phyloP scores from a whole-genome alignment of 2,113 vertebrate genomes.

The Heterotis niloticus region DNA sequence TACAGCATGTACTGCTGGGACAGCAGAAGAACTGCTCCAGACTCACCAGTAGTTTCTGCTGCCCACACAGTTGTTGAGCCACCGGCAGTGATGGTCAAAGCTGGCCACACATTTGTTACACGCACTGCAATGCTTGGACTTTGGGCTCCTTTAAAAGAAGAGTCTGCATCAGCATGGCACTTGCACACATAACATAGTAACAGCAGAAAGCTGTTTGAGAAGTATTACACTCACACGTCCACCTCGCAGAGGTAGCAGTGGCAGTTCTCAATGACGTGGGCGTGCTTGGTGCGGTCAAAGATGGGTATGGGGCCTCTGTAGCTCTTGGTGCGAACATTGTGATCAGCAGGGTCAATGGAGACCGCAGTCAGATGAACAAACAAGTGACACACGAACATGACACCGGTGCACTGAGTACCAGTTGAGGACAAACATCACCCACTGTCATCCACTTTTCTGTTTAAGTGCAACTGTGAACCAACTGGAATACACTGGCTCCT shows the following conservation, averaged over 20 bases:
- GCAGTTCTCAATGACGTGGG: constrained; percentile 92
- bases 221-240: constrained; percentile 80
- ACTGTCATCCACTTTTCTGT: no score
- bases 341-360: constrained; percentile 87
- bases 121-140: constrained; percentile 91
- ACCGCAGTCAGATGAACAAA: constrained; percentile 83
- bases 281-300: constrained; percentile 80
- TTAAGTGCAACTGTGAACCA: constrained; percentile 25
- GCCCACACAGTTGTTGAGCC: constrained; percentile 98
- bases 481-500: background rate
- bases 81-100: constrained; percentile 97
- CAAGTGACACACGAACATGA: constrained; percentile 80
- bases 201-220: no score
- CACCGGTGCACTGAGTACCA: constrained; percentile 75
- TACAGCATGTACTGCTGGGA: background rate
- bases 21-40: no score
- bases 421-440: constrained; percentile 26
- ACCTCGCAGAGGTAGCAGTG: constrained; percentile 96
- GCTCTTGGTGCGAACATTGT: constrained; percentile 78
- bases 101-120: constrained; percentile 95
- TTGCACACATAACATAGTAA: background rate
- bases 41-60: constrained; percentile 90
- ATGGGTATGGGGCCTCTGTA: constrained; percentile 70
- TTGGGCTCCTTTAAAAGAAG: constrained; percentile 73
- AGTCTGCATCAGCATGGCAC: background rate